A percentile compares a stretch with the other conserved stretches of the same genome.
phyloP scores from a whole-genome alignment of 2,797 vertebrate species.

The Muraenolepis orangiensis region DNA sequence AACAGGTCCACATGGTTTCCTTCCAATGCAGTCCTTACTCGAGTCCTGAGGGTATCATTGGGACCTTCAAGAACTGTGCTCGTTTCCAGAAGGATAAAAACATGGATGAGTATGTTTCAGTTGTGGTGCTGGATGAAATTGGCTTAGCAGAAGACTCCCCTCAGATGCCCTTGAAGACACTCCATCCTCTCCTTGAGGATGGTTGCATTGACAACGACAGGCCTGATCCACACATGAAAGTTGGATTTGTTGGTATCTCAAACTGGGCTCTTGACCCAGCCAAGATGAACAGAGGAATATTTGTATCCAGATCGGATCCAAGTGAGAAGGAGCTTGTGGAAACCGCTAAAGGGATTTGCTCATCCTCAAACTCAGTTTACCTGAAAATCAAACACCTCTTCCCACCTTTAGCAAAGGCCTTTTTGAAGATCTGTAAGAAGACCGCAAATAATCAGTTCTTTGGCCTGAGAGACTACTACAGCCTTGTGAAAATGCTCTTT shows the following conservation, averaged over 20 bases:
- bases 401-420: constrained; percentile 68
- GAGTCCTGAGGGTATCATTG: constrained; percentile 79
- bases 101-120: constrained; percentile 74
- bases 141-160: constrained; percentile 81
- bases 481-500: constrained; percentile 78
- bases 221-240: constrained; percentile 74
- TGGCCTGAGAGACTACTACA: constrained; percentile 79
- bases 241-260: constrained; percentile 81
- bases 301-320: constrained; percentile 76
- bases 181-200: constrained; percentile 79
- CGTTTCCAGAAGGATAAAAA: constrained; percentile 79
- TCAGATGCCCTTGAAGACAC: constrained; percentile 79
- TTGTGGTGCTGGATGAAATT: constrained; percentile 81
- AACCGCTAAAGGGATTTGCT: constrained; percentile 79
- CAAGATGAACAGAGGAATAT: constrained; percentile 82
- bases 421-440: constrained; percentile 60
- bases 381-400: constrained; percentile 72
- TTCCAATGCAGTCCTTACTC: constrained; percentile 84
- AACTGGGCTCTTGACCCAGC: constrained; percentile 83
- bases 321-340: constrained; percentile 72
- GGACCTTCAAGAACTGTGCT: constrained; percentile 75
- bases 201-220: constrained; percentile 77
- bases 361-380: constrained; percentile 48
- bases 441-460: constrained; percentile 75
- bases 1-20: constrained; percentile 79